phyloP scores from a whole-genome alignment of 2,113 vertebrate species.

The Orthonyx spaldingii region DNA sequence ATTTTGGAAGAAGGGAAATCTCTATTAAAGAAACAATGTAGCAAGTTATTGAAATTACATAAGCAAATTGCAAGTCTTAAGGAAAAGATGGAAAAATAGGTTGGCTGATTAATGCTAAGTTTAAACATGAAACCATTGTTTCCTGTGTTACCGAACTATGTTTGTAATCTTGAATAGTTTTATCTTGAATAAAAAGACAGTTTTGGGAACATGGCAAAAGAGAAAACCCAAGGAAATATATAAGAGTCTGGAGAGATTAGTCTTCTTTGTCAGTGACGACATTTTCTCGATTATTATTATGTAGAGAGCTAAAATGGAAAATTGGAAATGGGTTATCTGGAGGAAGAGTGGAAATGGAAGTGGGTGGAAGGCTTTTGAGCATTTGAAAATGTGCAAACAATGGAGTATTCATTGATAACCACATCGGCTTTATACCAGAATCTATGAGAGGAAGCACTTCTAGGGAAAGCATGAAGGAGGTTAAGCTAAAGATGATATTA shows the following conservation, averaged over 20 bases:
- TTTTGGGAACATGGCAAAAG: constrained; percentile 18
- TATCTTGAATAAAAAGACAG: constrained; percentile 4
- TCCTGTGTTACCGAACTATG: neutral
- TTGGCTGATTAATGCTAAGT: neutral
- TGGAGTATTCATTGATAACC: constrained; percentile 47
- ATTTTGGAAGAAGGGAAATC: neutral
- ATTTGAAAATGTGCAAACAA: constrained; percentile 42
- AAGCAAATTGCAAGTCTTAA: neutral
- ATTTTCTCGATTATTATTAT: constrained; percentile 6
- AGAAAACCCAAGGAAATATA: neutral
- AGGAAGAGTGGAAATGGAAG: constrained; percentile 47
- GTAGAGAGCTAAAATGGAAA: constrained; percentile 35
- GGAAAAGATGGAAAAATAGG: constrained; percentile 10
- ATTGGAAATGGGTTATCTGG: constrained; percentile 39
- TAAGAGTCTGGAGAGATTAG: constrained; percentile 5
- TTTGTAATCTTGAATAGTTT: constrained; percentile 20
- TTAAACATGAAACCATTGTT: neutral
- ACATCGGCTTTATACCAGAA: neutral
- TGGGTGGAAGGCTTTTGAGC: constrained; percentile 43
- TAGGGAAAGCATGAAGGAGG: neutral
- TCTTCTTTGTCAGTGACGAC: neutral
- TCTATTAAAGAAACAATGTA: neutral
- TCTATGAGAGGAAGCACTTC: constrained; percentile 28
- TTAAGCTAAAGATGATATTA: neutral
- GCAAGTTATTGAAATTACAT: neutral